These are phyloP conservation scores for Phymatocera aterrima DNA, from an alignment of 2,888 invertebrate species.

Conservation along the genomic window DNA sequence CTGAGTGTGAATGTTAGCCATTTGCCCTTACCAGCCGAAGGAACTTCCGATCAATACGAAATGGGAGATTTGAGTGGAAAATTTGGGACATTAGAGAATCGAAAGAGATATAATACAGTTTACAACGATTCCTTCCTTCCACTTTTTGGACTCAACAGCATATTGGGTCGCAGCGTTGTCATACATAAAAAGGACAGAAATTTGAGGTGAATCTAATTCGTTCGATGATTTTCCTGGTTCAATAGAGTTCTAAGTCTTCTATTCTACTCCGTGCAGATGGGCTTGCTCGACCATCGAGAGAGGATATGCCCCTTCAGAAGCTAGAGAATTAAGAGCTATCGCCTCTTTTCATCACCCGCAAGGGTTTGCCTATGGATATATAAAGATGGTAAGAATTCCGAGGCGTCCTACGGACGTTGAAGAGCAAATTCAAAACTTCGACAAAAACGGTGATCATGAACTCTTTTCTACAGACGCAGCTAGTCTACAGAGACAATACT, in stretches of 20 bases:
- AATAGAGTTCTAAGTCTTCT: neutral
- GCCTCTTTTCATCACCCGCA: conserved; percentile 94
- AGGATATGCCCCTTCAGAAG: conserved; percentile 92
- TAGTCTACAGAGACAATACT: conserved; percentile 91
- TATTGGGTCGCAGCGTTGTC: conserved; percentile 91
- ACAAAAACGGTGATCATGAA: neutral
- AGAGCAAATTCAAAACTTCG: neutral
- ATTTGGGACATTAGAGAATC: conserved; percentile 85
- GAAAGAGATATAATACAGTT: conserved; percentile 77
- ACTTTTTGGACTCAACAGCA: conserved; percentile 87
- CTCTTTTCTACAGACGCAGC: conserved; percentile 81
- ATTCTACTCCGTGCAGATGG: too few species aligned
- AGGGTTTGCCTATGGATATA: conserved; percentile 90
- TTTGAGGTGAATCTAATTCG: conserved; percentile 63
- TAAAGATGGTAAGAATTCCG: conserved; percentile 82
- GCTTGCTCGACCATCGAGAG: conserved; percentile 91
- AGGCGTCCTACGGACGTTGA: neutral
- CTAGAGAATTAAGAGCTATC: conserved; percentile 89
- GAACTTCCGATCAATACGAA: conserved; percentile 91
- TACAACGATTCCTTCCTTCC: conserved; percentile 90
- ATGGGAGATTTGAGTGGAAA: conserved; percentile 92
- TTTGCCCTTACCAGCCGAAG: conserved; percentile 80
- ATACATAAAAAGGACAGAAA: conserved; percentile 83
- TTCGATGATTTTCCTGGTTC: neutral
- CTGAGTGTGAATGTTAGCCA: conserved; percentile 81